phyloP scores from a whole-genome alignment of 2,113 vertebrate species.

The Mus pahari region DNA sequence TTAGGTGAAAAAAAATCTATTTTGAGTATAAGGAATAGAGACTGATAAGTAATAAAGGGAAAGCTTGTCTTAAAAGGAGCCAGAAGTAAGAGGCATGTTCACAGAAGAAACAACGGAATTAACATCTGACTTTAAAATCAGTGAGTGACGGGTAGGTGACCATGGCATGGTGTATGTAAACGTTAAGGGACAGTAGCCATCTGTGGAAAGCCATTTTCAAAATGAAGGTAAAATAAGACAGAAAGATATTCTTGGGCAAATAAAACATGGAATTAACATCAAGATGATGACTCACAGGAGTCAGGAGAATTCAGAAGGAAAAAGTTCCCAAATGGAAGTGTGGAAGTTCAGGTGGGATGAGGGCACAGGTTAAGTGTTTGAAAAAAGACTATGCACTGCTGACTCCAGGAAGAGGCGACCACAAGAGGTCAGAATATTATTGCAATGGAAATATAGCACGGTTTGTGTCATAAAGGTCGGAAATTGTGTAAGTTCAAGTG shows the following conservation, averaged over 20 bases:
- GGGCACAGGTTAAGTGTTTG: background rate
- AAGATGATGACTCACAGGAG: background rate
- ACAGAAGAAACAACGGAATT: background rate
- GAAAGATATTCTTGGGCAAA: background rate
- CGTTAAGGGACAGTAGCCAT: background rate
- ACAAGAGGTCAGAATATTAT: background rate
- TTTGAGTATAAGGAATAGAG: too few relatives aligned
- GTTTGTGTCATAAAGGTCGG: background rate
- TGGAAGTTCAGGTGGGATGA: background rate
- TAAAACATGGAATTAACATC: background rate
- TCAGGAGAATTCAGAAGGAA: background rate
- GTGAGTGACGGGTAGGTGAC: background rate
- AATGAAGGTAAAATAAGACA: conserved; percentile 11
- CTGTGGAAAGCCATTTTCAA: conserved; percentile 40
- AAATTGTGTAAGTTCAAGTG: background rate
- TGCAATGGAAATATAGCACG: background rate
- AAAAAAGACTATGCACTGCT: conserved; percentile 7
- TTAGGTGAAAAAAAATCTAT: too few relatives aligned
- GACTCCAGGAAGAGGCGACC: background rate
- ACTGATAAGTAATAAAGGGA: too few relatives aligned
- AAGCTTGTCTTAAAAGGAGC: background rate
- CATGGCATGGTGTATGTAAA: background rate
- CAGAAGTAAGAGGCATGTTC: background rate
- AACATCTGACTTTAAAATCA: background rate
- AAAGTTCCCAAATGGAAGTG: background rate